Base-by-base conservation (phyloP, 2,888 invertebrate species). In the Ephialtes manifestator region DNA sequence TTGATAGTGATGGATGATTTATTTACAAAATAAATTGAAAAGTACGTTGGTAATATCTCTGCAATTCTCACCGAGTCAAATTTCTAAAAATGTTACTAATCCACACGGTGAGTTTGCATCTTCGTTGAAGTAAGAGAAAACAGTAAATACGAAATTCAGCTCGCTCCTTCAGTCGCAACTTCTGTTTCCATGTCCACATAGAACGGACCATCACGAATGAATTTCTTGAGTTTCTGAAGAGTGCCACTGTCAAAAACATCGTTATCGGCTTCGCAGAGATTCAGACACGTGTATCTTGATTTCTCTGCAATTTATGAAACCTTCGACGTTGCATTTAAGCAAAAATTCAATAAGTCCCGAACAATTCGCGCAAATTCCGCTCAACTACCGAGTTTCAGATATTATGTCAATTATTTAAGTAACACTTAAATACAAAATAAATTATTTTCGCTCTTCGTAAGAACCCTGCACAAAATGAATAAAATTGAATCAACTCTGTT, bases 141-240 rank as follows among this genome's bases (percentile, higher is more conserved):
- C 20, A 8, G 20, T 11, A 55, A 24, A 24, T 2, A 24, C 3
- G 24, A 51, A 39, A 28, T 71, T 80, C 20, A 97, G 70, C n/a
- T n/a, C n/a, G n/a, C n/a, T n/a, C n/a, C n/a, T n/a, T n/a, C n/a
- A n/a, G n/a, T n/a, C n/a, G n/a, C n/a, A n/a, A 98, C 96, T 93
- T 97, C 96, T 68, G 96, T 95, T 80, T 95, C 94, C n/a, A 95
- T 94, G 88, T 96, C 96, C n/a, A 97, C 95, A 94, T 96, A 97
- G 92, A 97, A 5, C 31, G 31, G 2, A 31, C 31, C 31, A 2
- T 4, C 31, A 31, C 31, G 5, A 31, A 97, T 96, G 94, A 96
- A 98, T 18, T 95, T 95, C 86, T 95, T 95, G 24, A 98, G 94
- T 91, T 95, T 96, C n/a, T 95, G 93, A 82, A 95, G 94, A 18